Percentiles rank a stretch among this genome's conserved stretches.
Evolutionary conservation across 2,888 invertebrate genomes (phyloP).

Genomic region (Drosophila macrospina): DNA sequence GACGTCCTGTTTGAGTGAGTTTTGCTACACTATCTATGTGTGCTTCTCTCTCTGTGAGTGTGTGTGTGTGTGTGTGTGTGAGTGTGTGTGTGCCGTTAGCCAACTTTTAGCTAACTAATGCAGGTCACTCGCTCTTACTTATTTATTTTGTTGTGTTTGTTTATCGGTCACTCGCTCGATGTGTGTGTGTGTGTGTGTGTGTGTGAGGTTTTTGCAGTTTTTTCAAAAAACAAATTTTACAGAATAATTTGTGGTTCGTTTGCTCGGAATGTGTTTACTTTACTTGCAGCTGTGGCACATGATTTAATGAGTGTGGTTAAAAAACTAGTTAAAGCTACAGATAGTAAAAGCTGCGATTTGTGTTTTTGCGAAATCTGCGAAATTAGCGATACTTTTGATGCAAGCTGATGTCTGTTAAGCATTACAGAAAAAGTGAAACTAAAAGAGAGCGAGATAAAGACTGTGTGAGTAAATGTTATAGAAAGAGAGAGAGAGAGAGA

Average conservation of each 20-base stretch:
- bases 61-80: slow-evolving; percentile 6
- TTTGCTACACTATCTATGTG: not conserved
- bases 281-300: slow-evolving; percentile 20
- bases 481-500: not conserved
- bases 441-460: no score
- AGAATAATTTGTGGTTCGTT: slow-evolving; percentile 66
- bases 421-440: no score
- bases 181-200: not conserved
- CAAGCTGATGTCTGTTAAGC: slow-evolving; percentile 1
- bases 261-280: slow-evolving; percentile 48
- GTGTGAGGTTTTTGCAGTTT: slow-evolving; percentile 16
- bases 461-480: no score
- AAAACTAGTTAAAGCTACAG: slow-evolving; percentile 24
- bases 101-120: slow-evolving; percentile 62
- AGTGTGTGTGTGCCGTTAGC: slow-evolving; percentile 26
- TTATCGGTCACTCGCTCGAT: slow-evolving; percentile 11
- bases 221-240: slow-evolving; percentile 45
- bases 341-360: slow-evolving; percentile 7
- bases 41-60: not conserved
- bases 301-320: slow-evolving; percentile 54
- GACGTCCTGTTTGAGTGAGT: slow-evolving; percentile 26
- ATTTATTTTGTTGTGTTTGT: slow-evolving; percentile 36
- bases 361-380: slow-evolving; percentile 28
- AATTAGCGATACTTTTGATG: slow-evolving; percentile 36
- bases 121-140: slow-evolving; percentile 26